Conservation (phyloP, 2,797 vertebrate genomes). For the Clamator glandarius region DNA sequence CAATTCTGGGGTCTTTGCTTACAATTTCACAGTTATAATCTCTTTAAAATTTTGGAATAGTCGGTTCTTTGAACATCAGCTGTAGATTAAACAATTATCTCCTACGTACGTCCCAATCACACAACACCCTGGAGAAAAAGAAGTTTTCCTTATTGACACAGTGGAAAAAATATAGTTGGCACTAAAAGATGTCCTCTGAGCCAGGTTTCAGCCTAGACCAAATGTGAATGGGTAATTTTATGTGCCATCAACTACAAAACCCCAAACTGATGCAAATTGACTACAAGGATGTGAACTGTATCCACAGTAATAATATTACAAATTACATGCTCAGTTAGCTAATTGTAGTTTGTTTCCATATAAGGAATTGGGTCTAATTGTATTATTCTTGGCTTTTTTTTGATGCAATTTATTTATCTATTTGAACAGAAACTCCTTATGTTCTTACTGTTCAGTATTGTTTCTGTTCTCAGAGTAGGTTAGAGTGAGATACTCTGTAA, state of each 20-base stretch:
- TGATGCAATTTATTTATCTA: neutral
- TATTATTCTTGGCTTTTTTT: neutral
- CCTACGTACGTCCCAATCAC: neutral
- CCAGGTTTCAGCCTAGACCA: neutral
- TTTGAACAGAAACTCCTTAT: neutral
- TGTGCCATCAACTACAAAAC: neutral
- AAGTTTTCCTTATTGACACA: neutral
- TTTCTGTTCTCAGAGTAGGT: neutral
- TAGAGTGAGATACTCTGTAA: neutral
- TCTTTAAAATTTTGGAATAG: neutral
- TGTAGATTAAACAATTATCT: neutral
- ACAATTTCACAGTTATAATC: neutral
- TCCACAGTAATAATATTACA: neutral
- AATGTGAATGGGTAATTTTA: neutral
- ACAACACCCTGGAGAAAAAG: neutral
- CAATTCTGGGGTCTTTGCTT: neutral
- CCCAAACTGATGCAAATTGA: neutral
- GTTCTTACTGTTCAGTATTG: neutral
- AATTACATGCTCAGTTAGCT: neutral
- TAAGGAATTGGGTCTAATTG: neutral
- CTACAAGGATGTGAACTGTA: neutral
- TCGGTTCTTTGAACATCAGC: neutral
- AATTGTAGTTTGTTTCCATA: neutral
- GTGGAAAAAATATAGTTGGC: neutral
- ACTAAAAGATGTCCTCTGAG: neutral